phyloP scores from a whole-genome alignment of 2,797 vertebrate species.

The Adrianichthys oophorus region DNA sequence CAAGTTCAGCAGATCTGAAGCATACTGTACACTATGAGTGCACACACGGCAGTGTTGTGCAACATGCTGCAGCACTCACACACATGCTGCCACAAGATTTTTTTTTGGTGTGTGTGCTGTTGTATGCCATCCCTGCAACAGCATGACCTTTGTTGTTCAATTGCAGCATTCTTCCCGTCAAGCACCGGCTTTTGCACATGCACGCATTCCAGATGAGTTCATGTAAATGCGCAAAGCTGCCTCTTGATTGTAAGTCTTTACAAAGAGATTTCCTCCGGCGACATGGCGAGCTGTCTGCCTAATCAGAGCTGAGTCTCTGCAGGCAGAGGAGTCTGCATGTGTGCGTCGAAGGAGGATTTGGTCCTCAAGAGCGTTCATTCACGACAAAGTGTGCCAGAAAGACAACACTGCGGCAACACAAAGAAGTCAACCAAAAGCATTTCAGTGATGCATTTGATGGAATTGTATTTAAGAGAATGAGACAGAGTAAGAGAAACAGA shows the following conservation, averaged over 20 bases:
- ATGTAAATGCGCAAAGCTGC: conserved; percentile 65
- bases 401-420: conserved; percentile 61
- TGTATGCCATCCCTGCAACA: conserved; percentile 30
- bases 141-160: conserved; percentile 15
- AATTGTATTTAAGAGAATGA: conserved; percentile 65
- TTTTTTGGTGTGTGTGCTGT: conserved; percentile 6
- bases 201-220: conserved; percentile 45
- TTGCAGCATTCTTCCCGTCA: conserved; percentile 19
- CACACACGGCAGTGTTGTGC: conserved; percentile 19
- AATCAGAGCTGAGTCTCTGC: conserved; percentile 65
- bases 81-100: not conserved
- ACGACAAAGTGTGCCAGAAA: conserved; percentile 46
- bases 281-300: conserved; percentile 56
- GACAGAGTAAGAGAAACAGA: conserved; percentile 37
- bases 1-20: conserved; percentile 46
- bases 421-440: conserved; percentile 65
- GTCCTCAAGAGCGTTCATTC: conserved; percentile 44
- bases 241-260: conserved; percentile 60
- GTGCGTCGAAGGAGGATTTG: conserved; percentile 60
- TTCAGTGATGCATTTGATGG: conserved; percentile 60
- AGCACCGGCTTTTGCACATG: conserved; percentile 40
- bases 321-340: conserved; percentile 45
- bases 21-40: conserved; percentile 32
- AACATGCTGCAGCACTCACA: conserved; percentile 33
- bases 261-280: conserved; percentile 51